These are phyloP conservation scores for Indicator maculatus DNA, from an alignment of 2,113 vertebrate genomes.

Conservation along the genomic window DNA sequence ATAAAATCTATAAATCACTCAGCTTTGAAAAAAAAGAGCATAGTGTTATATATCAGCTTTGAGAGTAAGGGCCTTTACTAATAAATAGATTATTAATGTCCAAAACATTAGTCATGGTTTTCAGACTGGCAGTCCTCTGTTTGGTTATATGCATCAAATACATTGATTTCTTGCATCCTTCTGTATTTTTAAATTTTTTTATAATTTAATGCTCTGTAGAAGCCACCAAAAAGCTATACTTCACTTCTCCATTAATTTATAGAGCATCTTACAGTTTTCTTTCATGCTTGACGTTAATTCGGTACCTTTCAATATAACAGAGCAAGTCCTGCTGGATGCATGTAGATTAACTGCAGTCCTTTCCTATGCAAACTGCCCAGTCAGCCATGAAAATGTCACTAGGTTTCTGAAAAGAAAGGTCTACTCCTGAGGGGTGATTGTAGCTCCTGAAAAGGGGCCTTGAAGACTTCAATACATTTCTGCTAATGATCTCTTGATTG, in stretches of 20 bases:
- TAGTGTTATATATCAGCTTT: not conserved
- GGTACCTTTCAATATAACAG: not conserved
- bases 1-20: not conserved
- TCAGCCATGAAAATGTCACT: slow-evolving; percentile 62
- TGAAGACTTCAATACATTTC: slow-evolving; percentile 38
- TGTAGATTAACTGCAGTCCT: slow-evolving; percentile 30
- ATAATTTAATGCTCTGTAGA: not conserved
- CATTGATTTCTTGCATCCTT: not conserved
- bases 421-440: slow-evolving; percentile 31
- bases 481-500: slow-evolving; percentile 54
- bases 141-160: not conserved
- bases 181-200: not conserved
- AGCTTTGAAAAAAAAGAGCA: not conserved
- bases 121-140: not conserved
- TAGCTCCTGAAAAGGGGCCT: slow-evolving; percentile 21
- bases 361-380: slow-evolving; percentile 48
- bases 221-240: not conserved
- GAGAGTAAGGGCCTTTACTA: not conserved
- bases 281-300: not conserved
- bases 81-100: slow-evolving; percentile 10
- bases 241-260: not conserved
- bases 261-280: not conserved
- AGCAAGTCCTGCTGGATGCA: not conserved
- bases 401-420: slow-evolving; percentile 51
- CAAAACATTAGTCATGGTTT: slow-evolving; percentile 8